These are phyloP conservation scores for Aythya baeri DNA, from an alignment of 2,113 vertebrate genomes.

Conservation along the genomic window DNA sequence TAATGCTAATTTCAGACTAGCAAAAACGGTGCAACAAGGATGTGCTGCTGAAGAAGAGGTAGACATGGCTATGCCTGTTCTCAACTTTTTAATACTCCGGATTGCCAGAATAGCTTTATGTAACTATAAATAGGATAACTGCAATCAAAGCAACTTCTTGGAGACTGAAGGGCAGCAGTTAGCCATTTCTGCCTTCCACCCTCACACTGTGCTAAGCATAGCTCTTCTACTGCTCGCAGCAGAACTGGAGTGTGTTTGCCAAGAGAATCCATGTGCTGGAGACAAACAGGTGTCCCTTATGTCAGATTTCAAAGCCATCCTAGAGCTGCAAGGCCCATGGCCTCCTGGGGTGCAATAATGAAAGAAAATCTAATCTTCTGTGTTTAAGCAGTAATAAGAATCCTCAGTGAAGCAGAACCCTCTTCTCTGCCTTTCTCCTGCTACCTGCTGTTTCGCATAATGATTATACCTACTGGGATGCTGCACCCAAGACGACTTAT, in stretches of 20 bases:
- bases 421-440: slow-evolving; percentile 16
- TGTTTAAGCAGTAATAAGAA: slow-evolving; percentile 65
- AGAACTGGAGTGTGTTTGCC: background rate
- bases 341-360: slow-evolving; percentile 52
- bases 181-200: slow-evolving; percentile 35
- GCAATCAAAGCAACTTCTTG: background rate
- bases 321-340: slow-evolving; percentile 23
- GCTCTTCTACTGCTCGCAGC: background rate
- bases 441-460: slow-evolving; percentile 50
- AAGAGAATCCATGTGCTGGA: slow-evolving; percentile 2
- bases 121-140: background rate
- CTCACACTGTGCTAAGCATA: background rate
- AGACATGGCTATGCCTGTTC: background rate
- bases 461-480: slow-evolving; percentile 28
- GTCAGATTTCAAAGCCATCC: slow-evolving; percentile 33
- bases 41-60: background rate
- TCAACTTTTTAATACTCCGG: background rate
- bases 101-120: background rate
- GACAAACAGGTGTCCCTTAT: slow-evolving; percentile 52
- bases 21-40: background rate
- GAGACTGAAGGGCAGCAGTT: slow-evolving; percentile 36
- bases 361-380: slow-evolving; percentile 62
- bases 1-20: background rate
- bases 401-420: slow-evolving; percentile 62
- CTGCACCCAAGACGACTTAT: background rate